phyloP scores from a whole-genome alignment of 2,113 vertebrate species.

The Neofelis nebulosa region DNA sequence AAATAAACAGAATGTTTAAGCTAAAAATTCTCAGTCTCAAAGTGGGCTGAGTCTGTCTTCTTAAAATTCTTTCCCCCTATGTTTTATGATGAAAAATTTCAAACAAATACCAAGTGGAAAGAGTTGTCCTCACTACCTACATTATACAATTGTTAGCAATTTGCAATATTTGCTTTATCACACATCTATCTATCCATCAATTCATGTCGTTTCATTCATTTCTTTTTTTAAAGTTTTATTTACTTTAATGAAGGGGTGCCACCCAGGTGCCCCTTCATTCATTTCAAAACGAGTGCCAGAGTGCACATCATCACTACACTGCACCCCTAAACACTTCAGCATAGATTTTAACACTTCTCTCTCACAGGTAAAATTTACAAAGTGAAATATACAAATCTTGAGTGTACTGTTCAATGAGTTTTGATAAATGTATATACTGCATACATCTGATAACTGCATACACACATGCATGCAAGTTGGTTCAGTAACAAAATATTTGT shows the following conservation, averaged over 20 bases:
- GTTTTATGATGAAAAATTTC: slow-evolving; percentile 21
- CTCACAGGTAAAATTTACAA: slow-evolving; percentile 10
- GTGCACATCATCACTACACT: neutral
- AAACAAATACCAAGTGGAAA: slow-evolving; percentile 5
- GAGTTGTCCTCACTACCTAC: neutral
- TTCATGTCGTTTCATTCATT: neutral
- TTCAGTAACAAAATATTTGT: slow-evolving; percentile 46
- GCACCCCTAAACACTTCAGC: neutral
- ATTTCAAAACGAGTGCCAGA: slow-evolving; percentile 21
- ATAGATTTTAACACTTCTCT: slow-evolving; percentile 4
- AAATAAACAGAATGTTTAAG: slow-evolving; percentile 65
- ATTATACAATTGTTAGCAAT: neutral
- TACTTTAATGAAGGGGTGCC: too few species aligned
- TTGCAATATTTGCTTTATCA: neutral
- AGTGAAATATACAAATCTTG: slow-evolving; percentile 32
- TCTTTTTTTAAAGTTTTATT: too few species aligned
- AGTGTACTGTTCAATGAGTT: neutral
- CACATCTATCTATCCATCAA: neutral
- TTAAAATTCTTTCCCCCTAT: neutral
- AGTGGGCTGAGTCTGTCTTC: neutral
- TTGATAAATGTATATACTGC: neutral
- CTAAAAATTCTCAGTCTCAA: slow-evolving; percentile 1
- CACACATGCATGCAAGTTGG: neutral
- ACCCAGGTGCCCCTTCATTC: neutral
- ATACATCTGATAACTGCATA: neutral